These are phyloP conservation scores for Protomyctophum bolini DNA, from an alignment of 2,113 vertebrate species.

Conservation along the genomic window DNA sequence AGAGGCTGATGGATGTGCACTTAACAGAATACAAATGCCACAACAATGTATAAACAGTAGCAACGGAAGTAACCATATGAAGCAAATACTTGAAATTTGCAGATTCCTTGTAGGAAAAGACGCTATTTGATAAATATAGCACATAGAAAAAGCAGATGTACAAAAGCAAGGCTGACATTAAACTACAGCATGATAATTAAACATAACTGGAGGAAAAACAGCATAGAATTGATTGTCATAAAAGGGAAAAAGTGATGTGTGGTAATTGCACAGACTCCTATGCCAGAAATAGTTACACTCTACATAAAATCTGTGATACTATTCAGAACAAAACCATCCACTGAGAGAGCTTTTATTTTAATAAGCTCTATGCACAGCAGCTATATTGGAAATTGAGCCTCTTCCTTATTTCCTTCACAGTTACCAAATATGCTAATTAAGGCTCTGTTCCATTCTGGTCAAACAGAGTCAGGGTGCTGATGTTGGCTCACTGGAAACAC, in stretches of 20 bases:
- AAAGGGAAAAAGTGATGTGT: slow-evolving; percentile 48
- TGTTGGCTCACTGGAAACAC: no score
- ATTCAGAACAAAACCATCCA: slow-evolving; percentile 2
- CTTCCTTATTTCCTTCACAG: neutral
- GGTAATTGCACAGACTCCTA: slow-evolving; percentile 60
- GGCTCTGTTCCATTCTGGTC: no score
- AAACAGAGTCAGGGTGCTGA: no score
- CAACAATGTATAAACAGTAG: slow-evolving; percentile 47
- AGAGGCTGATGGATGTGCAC: slow-evolving; percentile 63
- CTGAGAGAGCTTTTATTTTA: neutral
- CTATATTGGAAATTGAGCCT: neutral
- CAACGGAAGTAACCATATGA: slow-evolving; percentile 35
- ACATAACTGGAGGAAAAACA: slow-evolving; percentile 21
- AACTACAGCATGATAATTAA: slow-evolving; percentile 21
- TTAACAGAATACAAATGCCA: slow-evolving; percentile 56
- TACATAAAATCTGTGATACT: slow-evolving; percentile 16
- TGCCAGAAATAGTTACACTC: slow-evolving; percentile 23
- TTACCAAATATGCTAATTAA: slow-evolving; percentile 2
- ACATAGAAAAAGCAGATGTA: slow-evolving; percentile 30
- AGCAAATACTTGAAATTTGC: slow-evolving; percentile 34
- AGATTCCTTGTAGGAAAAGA: slow-evolving; percentile 35
- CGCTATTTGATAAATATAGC: slow-evolving; percentile 38
- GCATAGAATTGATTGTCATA: slow-evolving; percentile 65
- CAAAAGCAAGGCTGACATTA: neutral
- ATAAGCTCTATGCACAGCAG: neutral